Evolutionary conservation across 1,140 invertebrate genomes (phyloP), one percentile per base, ranked within the genome.

Genomic region (Drosophila kohkoa): DNA sequence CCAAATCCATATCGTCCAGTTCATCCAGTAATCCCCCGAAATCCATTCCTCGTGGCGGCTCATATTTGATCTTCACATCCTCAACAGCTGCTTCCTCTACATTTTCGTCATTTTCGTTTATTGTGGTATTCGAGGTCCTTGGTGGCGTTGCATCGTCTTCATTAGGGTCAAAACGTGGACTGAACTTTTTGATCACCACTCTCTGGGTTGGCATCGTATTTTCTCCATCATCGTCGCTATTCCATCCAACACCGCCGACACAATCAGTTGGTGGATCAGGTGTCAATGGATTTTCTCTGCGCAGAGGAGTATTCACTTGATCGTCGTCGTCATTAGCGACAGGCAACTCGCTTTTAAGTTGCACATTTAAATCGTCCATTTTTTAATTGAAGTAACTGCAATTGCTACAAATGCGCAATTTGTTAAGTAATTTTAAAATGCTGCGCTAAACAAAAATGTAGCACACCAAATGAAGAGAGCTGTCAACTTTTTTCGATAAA

Each of bases 271-370:
- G 10, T 3, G 41, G 52, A 0, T 45, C 25, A 0, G 51, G 46
- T 16, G 51, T 46, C 0, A 7, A 3, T 1, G 0, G 15, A 0
- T 1, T 7, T 3, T 16, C 35, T 0, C 63, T 45, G 5, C 81
- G 77, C 0, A 85, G 5, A 0, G 81, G 81, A 0, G 81, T 86
- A 10, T 81, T 35, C 5, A 38, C 10, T 8, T 38, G 8, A 10
- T 85, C 82, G 49, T 77, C 13, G 13, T 25, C 8, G 35, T 25
- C 20, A 25, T 4, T 25, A 25, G 7, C 6, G 0, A 0, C 7
- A 10, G 35, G 2, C 0, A 38, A 38, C 35, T 38, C 35, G 35
- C 2, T 38, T 38, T 38, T 38, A 0, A 10, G 7, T 10, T 11
- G 35, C 7, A 10, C 35, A 38, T 7, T 38, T 1, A 7, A 32